A percentile compares a stretch with the other conserved stretches of the same genome.
Evolutionary conservation across 92 coral and sea anemone species (phyloP).

Genomic region (Epizoanthus stellaris): DNA sequence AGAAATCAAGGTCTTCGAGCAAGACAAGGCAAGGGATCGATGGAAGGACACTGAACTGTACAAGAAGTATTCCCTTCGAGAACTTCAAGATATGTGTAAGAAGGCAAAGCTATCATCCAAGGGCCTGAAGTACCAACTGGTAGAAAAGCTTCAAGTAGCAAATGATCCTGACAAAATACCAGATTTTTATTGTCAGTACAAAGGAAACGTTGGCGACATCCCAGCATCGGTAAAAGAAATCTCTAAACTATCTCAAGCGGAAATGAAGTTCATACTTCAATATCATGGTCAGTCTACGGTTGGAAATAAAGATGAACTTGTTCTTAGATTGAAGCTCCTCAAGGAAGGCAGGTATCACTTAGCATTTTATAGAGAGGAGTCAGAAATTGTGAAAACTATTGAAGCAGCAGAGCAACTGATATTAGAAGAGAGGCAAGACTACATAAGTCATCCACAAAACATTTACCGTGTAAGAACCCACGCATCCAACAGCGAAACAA

Average conservation of each 20-base stretch:
- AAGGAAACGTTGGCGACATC: neutral
- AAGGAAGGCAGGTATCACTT: neutral
- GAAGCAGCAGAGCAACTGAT: slow-evolving; percentile 22
- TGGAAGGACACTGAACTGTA: slow-evolving; percentile 39
- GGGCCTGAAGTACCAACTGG: slow-evolving; percentile 20
- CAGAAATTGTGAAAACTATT: slow-evolving; percentile 11
- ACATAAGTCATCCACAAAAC: slow-evolving; percentile 1
- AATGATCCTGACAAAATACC: slow-evolving; percentile 3
- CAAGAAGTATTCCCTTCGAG: slow-evolving; percentile 31
- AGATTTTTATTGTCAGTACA: neutral
- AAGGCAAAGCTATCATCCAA: slow-evolving; percentile 9
- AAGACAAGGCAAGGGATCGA: slow-evolving; percentile 29
- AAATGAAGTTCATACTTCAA: neutral
- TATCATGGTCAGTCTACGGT: neutral
- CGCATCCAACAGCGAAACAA: neutral
- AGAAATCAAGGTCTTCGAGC: slow-evolving; percentile 6
- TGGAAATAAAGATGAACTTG: slow-evolving; percentile 26
- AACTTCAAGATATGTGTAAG: slow-evolving; percentile 41
- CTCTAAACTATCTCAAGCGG: neutral
- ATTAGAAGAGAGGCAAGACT: slow-evolving; percentile 20
- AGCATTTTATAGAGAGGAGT: slow-evolving; percentile 13
- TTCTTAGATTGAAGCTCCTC: neutral
- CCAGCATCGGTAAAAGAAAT: slow-evolving; percentile 12
- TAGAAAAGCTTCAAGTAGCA: neutral
- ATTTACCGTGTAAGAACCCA: slow-evolving; percentile 16